Conservation (phyloP, 2,113 vertebrate species). For the Penelope pileata region DNA sequence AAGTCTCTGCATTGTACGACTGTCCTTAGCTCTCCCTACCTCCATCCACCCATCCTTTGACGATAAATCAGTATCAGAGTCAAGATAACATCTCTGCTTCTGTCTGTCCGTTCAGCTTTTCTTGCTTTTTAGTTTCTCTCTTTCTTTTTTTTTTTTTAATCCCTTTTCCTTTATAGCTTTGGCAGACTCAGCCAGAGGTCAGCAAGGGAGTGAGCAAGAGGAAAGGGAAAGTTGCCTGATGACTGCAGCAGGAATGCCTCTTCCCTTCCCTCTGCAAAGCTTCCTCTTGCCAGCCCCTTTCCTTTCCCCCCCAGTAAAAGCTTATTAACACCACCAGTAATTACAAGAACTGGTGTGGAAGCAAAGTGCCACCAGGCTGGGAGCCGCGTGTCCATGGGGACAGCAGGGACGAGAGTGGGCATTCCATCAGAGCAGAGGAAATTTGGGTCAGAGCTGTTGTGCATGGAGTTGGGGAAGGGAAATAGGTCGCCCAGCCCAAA, state of each 20-base stretch:
- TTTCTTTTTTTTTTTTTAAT: neutral
- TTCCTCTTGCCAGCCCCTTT: neutral
- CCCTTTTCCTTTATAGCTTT: conserved; percentile 8
- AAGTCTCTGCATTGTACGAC: neutral
- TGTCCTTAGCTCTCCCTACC: neutral
- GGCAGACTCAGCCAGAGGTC: conserved; percentile 40
- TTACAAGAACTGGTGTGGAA: neutral
- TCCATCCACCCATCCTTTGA: neutral
- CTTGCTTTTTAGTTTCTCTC: neutral
- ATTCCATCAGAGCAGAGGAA: neutral
- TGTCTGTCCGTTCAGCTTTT: neutral
- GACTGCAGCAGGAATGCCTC: conserved; percentile 24
- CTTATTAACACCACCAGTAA: neutral
- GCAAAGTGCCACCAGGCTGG: neutral
- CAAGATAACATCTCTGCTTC: neutral
- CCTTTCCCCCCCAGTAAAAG: neutral
- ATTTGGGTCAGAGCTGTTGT: neutral
- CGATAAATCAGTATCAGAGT: neutral
- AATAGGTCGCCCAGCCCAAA: neutral
- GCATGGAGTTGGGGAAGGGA: neutral
- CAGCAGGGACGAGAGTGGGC: fast-evolving
- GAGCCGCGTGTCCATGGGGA: neutral
- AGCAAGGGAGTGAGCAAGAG: neutral
- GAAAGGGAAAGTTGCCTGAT: conserved; percentile 31
- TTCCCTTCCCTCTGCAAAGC: neutral